phyloP scores from a whole-genome alignment of 1,140 invertebrate species.

The Brachionus asplanchnoidis region DNA sequence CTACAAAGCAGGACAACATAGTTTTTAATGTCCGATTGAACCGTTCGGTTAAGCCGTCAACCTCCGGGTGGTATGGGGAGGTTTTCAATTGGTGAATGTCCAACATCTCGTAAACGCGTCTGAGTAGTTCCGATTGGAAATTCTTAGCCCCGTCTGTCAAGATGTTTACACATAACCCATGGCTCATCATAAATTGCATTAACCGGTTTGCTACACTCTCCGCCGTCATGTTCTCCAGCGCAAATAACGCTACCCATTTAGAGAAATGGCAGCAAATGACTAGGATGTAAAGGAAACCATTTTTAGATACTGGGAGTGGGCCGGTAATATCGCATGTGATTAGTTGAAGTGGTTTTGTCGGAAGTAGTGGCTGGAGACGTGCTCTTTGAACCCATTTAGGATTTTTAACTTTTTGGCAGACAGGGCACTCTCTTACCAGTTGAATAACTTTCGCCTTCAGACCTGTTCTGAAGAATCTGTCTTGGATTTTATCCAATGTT shows the following conservation, averaged over 20 bases:
- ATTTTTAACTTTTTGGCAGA: too few species aligned
- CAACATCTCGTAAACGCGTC: neutral
- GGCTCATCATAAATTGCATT: neutral
- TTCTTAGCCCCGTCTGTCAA: neutral
- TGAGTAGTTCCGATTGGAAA: neutral
- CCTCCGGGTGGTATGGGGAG: conserved; percentile 44
- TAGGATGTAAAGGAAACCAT: conserved; percentile 45
- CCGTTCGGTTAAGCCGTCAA: conserved; percentile 44
- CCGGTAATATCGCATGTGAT: conserved; percentile 35
- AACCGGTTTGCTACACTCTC: conserved; percentile 41
- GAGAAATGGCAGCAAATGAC: too few species aligned
- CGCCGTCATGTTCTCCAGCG: too few species aligned
- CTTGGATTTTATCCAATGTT: neutral
- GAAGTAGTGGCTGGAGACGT: too few species aligned
- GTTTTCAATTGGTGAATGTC: neutral
- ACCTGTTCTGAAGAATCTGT: neutral
- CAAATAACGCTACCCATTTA: too few species aligned
- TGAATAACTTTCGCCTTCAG: too few species aligned
- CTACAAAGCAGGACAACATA: conserved; percentile 2
- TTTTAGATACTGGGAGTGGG: conserved; percentile 38
- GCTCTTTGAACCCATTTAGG: too few species aligned
- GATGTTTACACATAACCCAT: too few species aligned
- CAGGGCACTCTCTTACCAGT: too few species aligned
- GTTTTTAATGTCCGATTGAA: conserved; percentile 45
- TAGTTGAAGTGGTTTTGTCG: too few species aligned